Percentiles rank a stretch among this genome's conserved stretches.
These are phyloP conservation scores for Panulirus ornatus DNA, from an alignment of 1,140 invertebrate genomes.

Conservation along the genomic window DNA sequence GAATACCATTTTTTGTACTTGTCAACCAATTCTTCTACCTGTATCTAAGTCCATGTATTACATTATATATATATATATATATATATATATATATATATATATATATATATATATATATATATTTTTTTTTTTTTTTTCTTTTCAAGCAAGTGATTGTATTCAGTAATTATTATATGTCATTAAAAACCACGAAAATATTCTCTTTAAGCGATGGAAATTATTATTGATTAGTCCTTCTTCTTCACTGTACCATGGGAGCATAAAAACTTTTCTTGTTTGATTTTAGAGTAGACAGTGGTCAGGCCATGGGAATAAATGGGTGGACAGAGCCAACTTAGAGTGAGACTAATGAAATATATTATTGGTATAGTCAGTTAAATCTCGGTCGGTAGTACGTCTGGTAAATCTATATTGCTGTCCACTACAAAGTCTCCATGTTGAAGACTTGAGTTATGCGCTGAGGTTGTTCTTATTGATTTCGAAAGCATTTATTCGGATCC, in stretches of 20 bases:
- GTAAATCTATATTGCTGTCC: no score
- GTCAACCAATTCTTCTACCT: not conserved
- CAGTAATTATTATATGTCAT: not conserved
- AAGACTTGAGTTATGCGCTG: no score
- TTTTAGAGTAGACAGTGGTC: no score
- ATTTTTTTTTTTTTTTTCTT: conserved; percentile 15
- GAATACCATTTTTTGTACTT: not conserved
- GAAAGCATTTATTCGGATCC: no score
- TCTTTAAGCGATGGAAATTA: not conserved
- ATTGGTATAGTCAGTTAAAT: no score
- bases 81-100: conserved; percentile 41
- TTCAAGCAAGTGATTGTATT: not conserved
- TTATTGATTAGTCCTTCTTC: not conserved
- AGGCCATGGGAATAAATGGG: not conserved
- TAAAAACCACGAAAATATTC: not conserved
- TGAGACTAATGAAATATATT: no score
- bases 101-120: conserved; percentile 9
- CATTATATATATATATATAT: conserved; percentile 29
- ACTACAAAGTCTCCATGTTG: no score
- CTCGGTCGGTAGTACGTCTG: no score
- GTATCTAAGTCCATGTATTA: not conserved
- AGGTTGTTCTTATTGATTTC: no score
- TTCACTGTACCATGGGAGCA: not conserved
- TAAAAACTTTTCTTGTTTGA: not conserved
- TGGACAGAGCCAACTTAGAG: not conserved